Base-by-base conservation (phyloP, 2,888 invertebrate genomes). In the Drosophila gaucha region DNA sequence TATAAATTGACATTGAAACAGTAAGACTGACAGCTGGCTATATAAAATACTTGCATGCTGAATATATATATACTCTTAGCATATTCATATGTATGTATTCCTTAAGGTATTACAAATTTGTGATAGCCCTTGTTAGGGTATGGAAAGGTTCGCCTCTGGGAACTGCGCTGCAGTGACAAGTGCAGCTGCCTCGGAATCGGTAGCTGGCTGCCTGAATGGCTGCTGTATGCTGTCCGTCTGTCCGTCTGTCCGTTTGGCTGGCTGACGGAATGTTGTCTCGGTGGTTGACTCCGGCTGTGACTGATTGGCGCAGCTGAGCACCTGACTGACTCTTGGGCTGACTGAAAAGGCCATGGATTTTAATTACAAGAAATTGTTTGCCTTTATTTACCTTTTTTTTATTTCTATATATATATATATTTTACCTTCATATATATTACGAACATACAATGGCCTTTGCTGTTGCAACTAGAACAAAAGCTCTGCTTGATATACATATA, bases 311-410 rank as follows among this genome's bases (percentile, higher is more conserved):
- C 83, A 75, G 69, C 83, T 83, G 88, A 78, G 80, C 80, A 82
- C 86, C 88, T 82, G 80, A 82, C 80, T 82, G 80, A 86, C 67
- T 82, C 80, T 62, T 55, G 76, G 65, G 54, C 59, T 60, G 72
- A 65, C 69, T 82, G 86, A 69, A 82, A 83, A 69, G 88, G 80
- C 86, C 86, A 88, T 88, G 86, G 88, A 88, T 88, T 88, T 88
- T 82, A 82, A 82, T 82, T 82, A 82, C 80, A 88, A 88, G 86
- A 86, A 88, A 86, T 88, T 88, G 83, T 88, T 88, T 86, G 88
- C 86, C 64, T 86, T 78, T 63, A 68, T 69, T 68, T 58, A 39
- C 43, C 22, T 38, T 55, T 44, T 50, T 31, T 52, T 35, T 57
- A 24, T 55, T n/a, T 30, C 2, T n/a, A n/a, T n/a, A 20, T 18